Conservation (phyloP, 2,888 invertebrate species). For the Zygogramma bicolorata region DNA sequence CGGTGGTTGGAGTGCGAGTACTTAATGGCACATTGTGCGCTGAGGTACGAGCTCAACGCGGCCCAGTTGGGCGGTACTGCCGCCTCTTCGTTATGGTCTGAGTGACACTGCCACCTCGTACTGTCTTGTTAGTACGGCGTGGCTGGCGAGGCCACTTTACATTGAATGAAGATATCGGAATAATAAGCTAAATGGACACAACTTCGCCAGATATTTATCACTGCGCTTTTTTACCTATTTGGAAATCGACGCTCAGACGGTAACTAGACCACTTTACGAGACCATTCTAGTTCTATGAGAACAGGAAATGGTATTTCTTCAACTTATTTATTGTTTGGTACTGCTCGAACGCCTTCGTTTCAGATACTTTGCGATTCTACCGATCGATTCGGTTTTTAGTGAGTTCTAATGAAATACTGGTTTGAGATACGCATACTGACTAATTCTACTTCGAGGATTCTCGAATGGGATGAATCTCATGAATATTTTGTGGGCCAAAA, state of each 20-base stretch:
- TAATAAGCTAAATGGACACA: constrained; percentile 65
- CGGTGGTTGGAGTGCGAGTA: constrained; percentile 21
- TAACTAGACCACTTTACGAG: constrained; percentile 54
- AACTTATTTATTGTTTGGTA: not conserved
- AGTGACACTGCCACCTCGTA: constrained; percentile 67
- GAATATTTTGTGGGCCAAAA: no score
- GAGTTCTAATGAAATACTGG: no score
- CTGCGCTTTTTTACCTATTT: constrained; percentile 48
- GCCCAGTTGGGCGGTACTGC: constrained; percentile 59
- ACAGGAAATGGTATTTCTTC: constrained; percentile 50
- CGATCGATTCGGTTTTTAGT: not conserved
- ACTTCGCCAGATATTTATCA: constrained; percentile 56
- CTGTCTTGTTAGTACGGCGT: constrained; percentile 66
- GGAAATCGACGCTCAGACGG: constrained; percentile 45
- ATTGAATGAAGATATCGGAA: constrained; percentile 68
- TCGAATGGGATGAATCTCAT: no score
- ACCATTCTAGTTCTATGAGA: constrained; percentile 48
- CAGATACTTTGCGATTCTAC: not conserved
- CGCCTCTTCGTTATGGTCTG: constrained; percentile 63
- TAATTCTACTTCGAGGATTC: no score
- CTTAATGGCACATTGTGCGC: constrained; percentile 73
- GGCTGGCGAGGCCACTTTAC: constrained; percentile 63
- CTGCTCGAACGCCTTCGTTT: constrained; percentile 11
- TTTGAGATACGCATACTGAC: no score
- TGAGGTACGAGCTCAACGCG: constrained; percentile 64